Conservation (phyloP, 2,888 invertebrate genomes). For the Tuta absoluta region DNA sequence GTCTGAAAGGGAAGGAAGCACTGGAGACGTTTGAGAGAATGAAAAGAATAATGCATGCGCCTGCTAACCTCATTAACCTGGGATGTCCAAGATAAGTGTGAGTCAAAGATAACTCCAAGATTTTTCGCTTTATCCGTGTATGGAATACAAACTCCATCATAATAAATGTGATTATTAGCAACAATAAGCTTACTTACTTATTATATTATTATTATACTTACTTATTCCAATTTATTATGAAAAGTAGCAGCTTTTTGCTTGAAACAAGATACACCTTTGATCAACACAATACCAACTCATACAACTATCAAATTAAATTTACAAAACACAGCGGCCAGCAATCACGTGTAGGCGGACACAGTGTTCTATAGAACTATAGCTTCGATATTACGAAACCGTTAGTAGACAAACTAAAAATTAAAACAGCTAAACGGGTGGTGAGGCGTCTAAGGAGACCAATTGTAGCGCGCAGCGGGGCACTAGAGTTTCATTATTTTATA, state of each 20-base stretch:
- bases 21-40: too few relatives aligned
- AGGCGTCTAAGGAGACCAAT: slow-evolving; percentile 78
- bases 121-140: too few relatives aligned
- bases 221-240: neutral
- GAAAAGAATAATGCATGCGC: too few relatives aligned
- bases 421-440: slow-evolving; percentile 78
- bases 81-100: too few relatives aligned
- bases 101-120: too few relatives aligned
- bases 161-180: too few relatives aligned
- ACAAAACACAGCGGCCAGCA: slow-evolving; percentile 31
- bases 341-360: slow-evolving; percentile 55
- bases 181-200: too few relatives aligned
- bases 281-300: slow-evolving; percentile 11
- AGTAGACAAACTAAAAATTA: slow-evolving; percentile 80
- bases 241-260: slow-evolving; percentile 15
- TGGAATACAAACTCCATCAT: too few relatives aligned
- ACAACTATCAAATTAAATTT: slow-evolving; percentile 29
- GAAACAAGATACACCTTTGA: slow-evolving; percentile 1
- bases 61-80: too few relatives aligned
- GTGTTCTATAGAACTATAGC: slow-evolving; percentile 43
- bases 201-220: too few relatives aligned
- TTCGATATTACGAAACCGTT: slow-evolving; percentile 65
- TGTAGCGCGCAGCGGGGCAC: slow-evolving; percentile 78
- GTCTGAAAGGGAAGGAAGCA: too few relatives aligned
- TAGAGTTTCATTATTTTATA: slow-evolving; percentile 80